These are phyloP conservation scores for Hyles vespertilio DNA, from an alignment of 1,140 invertebrate species.

Conservation along the genomic window DNA sequence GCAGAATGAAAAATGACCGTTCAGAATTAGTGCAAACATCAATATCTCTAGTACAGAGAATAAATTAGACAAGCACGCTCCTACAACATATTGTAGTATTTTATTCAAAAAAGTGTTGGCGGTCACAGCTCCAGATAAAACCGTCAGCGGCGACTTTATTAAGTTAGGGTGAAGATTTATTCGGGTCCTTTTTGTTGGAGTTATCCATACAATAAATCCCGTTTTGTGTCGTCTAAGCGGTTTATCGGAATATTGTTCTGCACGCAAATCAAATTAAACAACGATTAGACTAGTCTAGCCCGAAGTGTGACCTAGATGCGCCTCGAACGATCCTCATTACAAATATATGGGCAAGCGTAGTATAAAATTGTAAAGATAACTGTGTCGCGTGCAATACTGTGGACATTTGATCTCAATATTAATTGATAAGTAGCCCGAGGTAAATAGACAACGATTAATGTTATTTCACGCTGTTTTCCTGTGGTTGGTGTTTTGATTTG, in stretches of 20 bases:
- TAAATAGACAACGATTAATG: not conserved
- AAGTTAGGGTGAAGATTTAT: constrained; percentile 54
- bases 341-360: constrained; percentile 17
- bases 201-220: constrained; percentile 55
- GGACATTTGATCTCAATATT: constrained; percentile 25
- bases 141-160: constrained; percentile 54
- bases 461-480: too few species aligned
- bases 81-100: constrained; percentile 3
- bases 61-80: too few species aligned
- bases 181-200: constrained; percentile 45
- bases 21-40: too few species aligned
- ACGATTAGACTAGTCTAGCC: constrained; percentile 32
- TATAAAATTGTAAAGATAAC: constrained; percentile 12
- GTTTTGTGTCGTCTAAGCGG: constrained; percentile 47
- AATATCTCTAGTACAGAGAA: too few species aligned
- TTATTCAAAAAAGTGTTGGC: constrained; percentile 31
- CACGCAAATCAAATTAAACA: constrained; percentile 57
- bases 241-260: constrained; percentile 44
- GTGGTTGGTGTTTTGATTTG: too few species aligned
- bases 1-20: too few species aligned
- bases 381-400: constrained; percentile 9
- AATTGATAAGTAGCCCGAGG: not conserved
- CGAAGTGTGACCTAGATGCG: constrained; percentile 31
- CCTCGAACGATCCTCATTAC: constrained; percentile 20
- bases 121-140: constrained; percentile 42